Conservation (phyloP, 2,797 vertebrate genomes). For the Manis javanica region DNA sequence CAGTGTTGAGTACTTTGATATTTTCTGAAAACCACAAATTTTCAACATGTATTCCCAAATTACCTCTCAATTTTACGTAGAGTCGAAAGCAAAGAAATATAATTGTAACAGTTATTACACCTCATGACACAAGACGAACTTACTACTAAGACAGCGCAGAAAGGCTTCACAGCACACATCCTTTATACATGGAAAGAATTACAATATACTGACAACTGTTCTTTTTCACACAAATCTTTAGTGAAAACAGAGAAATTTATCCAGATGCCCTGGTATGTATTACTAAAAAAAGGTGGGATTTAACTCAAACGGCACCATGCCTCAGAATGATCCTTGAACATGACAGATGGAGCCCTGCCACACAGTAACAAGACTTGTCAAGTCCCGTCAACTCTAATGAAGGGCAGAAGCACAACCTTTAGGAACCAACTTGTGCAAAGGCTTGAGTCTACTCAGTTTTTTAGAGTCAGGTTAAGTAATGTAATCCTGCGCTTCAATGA, state of each 20-base stretch:
- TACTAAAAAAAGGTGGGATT: neutral
- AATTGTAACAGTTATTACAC: neutral
- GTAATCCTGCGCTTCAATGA: neutral
- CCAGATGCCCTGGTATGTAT: neutral
- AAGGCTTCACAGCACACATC: neutral
- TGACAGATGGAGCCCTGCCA: neutral
- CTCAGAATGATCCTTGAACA: neutral
- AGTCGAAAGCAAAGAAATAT: neutral
- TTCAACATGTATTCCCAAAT: slow-evolving; percentile 7
- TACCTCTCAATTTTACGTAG: neutral
- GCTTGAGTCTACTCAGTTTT: neutral
- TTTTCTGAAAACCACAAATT: slow-evolving; percentile 8
- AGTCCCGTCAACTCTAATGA: neutral
- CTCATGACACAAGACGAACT: neutral
- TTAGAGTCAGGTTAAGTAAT: neutral
- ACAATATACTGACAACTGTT: neutral
- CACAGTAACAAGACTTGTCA: neutral
- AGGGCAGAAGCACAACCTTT: neutral
- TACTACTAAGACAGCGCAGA: neutral
- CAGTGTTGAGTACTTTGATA: neutral
- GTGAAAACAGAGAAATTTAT: slow-evolving; percentile 25
- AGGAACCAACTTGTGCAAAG: neutral
- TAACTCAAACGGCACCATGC: neutral
- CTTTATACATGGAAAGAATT: neutral
- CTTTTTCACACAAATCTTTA: neutral